Percentiles rank a stretch among this genome's conserved stretches.
Conservation (phyloP, 2,888 invertebrate species). For the Furcula furcula region DNA sequence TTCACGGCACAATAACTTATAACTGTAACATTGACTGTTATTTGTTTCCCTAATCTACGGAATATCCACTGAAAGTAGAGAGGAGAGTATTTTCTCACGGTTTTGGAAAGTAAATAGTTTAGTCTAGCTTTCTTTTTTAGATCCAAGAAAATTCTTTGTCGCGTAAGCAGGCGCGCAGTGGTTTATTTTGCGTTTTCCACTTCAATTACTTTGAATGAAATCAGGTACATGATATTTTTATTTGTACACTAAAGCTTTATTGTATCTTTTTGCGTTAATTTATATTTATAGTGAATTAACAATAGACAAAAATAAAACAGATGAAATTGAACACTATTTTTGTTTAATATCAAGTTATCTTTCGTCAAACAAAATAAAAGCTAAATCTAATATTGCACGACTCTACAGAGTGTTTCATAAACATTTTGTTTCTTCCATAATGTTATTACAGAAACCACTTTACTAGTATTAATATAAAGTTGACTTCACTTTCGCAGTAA, state of each 20-base stretch:
- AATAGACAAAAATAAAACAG: neutral
- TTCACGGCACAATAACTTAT: slow-evolving; percentile 78
- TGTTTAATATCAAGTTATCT: neutral
- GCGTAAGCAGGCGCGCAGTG: slow-evolving; percentile 18
- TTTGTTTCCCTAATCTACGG: slow-evolving; percentile 41
- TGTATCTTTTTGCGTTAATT: slow-evolving; percentile 12
- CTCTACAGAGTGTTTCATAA: too few relatives aligned
- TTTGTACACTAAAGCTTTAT: slow-evolving; percentile 3
- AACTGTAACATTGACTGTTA: slow-evolving; percentile 72
- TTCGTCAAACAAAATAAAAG: neutral
- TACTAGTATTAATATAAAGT: too few relatives aligned
- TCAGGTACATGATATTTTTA: slow-evolving; percentile 12
- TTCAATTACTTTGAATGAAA: slow-evolving; percentile 19
- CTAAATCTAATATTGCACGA: too few relatives aligned
- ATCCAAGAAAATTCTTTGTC: slow-evolving; percentile 40
- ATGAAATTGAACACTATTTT: neutral
- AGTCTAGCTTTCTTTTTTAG: slow-evolving; percentile 61
- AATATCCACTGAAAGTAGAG: slow-evolving; percentile 42
- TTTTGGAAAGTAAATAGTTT: slow-evolving; percentile 61
- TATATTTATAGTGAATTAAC: slow-evolving; percentile 7
- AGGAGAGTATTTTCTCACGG: slow-evolving; percentile 69
- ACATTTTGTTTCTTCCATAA: too few relatives aligned
- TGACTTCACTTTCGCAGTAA: too few relatives aligned
- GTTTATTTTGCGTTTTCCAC: slow-evolving; percentile 29
- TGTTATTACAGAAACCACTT: too few relatives aligned